Conservation (phyloP, 35 echinoderm and acorn worm genomes). For the Apostichopus japonicus region DNA sequence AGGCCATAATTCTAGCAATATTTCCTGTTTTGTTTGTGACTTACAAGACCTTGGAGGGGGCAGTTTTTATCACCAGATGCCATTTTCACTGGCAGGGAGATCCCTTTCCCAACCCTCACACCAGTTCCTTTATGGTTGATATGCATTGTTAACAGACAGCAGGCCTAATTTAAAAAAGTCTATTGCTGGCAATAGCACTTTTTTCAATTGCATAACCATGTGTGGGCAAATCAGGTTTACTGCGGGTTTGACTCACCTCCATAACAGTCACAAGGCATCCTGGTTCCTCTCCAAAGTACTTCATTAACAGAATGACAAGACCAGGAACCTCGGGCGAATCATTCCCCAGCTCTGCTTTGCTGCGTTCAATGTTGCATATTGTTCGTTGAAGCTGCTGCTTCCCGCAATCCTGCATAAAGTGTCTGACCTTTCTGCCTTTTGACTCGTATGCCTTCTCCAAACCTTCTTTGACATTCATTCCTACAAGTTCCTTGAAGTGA, state of each 20-base stretch:
- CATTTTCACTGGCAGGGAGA: too few relatives aligned
- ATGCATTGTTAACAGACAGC: too few relatives aligned
- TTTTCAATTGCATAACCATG: too few relatives aligned
- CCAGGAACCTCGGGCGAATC: conserved; percentile 20
- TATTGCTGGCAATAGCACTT: too few relatives aligned
- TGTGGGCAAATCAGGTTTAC: too few relatives aligned
- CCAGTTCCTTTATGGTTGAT: too few relatives aligned
- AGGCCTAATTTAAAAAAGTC: too few relatives aligned
- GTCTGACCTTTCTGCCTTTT: background rate
- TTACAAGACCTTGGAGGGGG: too few relatives aligned
- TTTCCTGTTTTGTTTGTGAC: too few relatives aligned
- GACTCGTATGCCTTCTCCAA: background rate
- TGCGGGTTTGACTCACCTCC: conserved; percentile 42
- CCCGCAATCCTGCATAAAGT: background rate
- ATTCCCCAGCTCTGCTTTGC: conserved; percentile 30
- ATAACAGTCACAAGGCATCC: background rate
- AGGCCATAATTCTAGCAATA: too few relatives aligned
- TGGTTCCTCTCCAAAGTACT: conserved; percentile 20
- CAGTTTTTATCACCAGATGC: too few relatives aligned
- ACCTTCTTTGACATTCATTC: background rate
- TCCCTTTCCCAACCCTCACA: too few relatives aligned
- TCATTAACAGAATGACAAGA: background rate
- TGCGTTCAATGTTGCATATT: background rate
- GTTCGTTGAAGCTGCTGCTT: background rate
- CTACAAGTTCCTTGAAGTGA: conserved; percentile 48